Conservation (phyloP, 1,140 invertebrate genomes). For the Apis florea region DNA sequence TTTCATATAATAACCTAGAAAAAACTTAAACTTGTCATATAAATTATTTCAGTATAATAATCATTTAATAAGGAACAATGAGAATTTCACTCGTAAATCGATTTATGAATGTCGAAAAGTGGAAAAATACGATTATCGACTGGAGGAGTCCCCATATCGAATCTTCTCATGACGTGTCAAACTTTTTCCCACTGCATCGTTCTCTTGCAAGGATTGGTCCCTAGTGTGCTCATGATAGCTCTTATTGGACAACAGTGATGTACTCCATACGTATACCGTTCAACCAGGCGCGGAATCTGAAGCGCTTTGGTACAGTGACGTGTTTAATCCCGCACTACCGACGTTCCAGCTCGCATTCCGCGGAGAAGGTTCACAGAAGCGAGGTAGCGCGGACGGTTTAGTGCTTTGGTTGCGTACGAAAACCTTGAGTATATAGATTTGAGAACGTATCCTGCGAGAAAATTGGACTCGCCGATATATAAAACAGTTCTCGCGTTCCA, state of each 20-base stretch:
- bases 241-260: conserved; percentile 21
- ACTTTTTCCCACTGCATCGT: conserved; percentile 1
- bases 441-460: neutral
- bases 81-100: neutral
- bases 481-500: conserved; percentile 30
- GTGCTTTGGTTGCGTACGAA: neutral
- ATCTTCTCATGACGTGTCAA: conserved; percentile 49
- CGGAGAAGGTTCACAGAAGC: conserved; percentile 19
- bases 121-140: conserved; percentile 51
- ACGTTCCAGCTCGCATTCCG: conserved; percentile 48
- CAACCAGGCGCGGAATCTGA: neutral
- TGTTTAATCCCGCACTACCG: conserved; percentile 56
- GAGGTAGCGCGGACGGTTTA: neutral
- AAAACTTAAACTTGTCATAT: neutral
- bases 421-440: neutral
- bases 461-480: neutral
- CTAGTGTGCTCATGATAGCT: conserved; percentile 3
- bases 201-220: conserved; percentile 34
- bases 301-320: conserved; percentile 51
- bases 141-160: conserved; percentile 7
- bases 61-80: too few relatives aligned
- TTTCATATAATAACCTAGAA: too few relatives aligned
- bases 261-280: too few relatives aligned
- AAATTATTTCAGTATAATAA: neutral
- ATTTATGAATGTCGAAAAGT: neutral